phyloP scores from a whole-genome alignment of 1,140 invertebrate genomes.

The Anthonomus grandis region DNA sequence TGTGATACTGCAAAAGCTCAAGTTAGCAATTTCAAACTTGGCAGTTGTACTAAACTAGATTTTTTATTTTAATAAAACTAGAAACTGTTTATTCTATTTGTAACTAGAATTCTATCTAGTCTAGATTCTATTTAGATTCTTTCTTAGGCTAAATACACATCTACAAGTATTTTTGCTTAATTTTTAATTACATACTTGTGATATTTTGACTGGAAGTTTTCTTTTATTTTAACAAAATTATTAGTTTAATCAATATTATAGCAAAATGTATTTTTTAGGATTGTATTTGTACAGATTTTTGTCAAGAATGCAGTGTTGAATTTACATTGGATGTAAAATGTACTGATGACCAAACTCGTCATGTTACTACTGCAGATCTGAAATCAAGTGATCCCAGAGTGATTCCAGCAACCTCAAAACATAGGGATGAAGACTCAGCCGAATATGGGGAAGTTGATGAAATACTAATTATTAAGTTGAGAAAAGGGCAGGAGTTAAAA shows the following conservation, averaged over 20 bases:
- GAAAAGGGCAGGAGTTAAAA: constrained; percentile 97
- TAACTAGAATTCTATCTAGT: no score
- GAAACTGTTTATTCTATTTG: no score
- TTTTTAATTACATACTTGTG: no score
- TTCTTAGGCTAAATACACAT: no score
- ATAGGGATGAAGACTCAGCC: constrained; percentile 84
- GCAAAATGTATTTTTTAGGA: constrained; percentile 58
- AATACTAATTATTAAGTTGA: constrained; percentile 95
- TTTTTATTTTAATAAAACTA: no score
- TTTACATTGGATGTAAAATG: constrained; percentile 97
- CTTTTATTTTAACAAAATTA: background rate
- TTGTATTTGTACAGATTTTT: constrained; percentile 96
- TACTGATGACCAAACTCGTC: constrained; percentile 84
- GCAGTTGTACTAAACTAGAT: no score
- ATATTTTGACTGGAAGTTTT: no score
- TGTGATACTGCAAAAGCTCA: no score
- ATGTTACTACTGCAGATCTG: constrained; percentile 96
- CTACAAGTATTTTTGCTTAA: no score
- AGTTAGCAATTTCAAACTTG: no score
- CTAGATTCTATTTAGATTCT: no score
- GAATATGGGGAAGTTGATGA: constrained; percentile 95
- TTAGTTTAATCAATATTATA: background rate
- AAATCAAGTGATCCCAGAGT: constrained; percentile 88
- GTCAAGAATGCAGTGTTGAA: constrained; percentile 95
- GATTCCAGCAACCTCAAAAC: constrained; percentile 87